phyloP scores from a whole-genome alignment of 2,113 vertebrate genomes.

The Fregata magnificens region DNA sequence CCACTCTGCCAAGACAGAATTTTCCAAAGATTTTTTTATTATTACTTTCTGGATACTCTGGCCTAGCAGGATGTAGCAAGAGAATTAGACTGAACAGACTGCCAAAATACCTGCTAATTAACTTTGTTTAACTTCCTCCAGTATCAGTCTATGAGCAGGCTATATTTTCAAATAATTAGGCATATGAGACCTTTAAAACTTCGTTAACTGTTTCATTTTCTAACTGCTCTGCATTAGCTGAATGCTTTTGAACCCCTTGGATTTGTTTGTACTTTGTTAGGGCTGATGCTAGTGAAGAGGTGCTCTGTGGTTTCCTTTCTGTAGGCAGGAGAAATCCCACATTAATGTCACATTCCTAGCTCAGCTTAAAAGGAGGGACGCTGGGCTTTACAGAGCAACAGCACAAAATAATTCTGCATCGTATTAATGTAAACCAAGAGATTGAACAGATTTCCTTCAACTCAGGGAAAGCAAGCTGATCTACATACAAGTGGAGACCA shows the following conservation, averaged over 20 bases:
- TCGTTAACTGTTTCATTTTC: background rate
- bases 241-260: background rate
- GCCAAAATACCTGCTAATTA: slow-evolving; percentile 24
- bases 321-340: background rate
- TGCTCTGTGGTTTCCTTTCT: background rate
- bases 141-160: background rate
- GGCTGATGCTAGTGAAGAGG: background rate
- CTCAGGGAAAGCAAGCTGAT: background rate
- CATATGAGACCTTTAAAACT: background rate
- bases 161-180: background rate
- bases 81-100: slow-evolving; percentile 20
- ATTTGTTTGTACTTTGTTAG: background rate
- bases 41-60: background rate
- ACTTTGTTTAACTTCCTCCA: background rate
- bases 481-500: background rate
- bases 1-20: background rate
- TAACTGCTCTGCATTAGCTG: background rate
- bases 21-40: background rate
- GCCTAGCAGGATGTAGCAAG: background rate
- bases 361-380: background rate
- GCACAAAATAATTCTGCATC: background rate
- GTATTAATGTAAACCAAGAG: background rate
- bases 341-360: background rate
- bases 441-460: background rate
- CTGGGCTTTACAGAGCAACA: background rate